Conservation (phyloP, 2,113 vertebrate species). For the Crypturellus undulatus region DNA sequence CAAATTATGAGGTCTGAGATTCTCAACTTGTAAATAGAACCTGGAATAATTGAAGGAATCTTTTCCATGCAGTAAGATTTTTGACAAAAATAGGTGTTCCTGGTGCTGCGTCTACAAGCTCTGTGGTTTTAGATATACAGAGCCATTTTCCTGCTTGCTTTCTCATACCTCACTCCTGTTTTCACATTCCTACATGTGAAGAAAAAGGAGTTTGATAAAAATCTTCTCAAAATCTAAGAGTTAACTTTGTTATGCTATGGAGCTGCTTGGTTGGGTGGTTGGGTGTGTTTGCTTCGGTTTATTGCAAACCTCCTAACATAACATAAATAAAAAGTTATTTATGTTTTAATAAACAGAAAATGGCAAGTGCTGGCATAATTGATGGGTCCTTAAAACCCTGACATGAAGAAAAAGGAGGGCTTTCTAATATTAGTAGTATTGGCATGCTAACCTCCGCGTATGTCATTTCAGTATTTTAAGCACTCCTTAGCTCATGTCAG, state of each 20-base stretch:
- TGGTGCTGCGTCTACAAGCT: neutral
- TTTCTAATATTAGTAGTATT: neutral
- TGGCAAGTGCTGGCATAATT: neutral
- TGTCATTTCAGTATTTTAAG: neutral
- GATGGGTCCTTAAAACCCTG: neutral
- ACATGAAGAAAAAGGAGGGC: neutral
- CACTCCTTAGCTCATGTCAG: neutral
- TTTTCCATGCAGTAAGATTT: neutral
- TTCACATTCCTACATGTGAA: neutral
- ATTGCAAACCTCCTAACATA: neutral
- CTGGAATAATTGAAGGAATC: neutral
- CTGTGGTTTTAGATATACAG: neutral
- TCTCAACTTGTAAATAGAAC: neutral
- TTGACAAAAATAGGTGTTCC: neutral
- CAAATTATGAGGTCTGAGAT: neutral
- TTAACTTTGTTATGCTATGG: neutral
- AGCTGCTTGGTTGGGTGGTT: slow-evolving; percentile 24
- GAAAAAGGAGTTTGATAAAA: neutral
- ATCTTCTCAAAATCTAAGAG: neutral
- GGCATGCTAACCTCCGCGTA: neutral
- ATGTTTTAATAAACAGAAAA: slow-evolving; percentile 34
- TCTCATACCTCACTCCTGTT: neutral
- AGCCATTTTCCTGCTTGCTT: neutral
- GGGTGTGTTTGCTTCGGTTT: slow-evolving; percentile 1
- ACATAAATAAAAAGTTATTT: neutral